Percentiles rank a stretch among this genome's conserved stretches.
These are phyloP conservation scores for Meloidogyne chitwoodi DNA, from an alignment of 1,140 invertebrate genomes.

Conservation along the genomic window DNA sequence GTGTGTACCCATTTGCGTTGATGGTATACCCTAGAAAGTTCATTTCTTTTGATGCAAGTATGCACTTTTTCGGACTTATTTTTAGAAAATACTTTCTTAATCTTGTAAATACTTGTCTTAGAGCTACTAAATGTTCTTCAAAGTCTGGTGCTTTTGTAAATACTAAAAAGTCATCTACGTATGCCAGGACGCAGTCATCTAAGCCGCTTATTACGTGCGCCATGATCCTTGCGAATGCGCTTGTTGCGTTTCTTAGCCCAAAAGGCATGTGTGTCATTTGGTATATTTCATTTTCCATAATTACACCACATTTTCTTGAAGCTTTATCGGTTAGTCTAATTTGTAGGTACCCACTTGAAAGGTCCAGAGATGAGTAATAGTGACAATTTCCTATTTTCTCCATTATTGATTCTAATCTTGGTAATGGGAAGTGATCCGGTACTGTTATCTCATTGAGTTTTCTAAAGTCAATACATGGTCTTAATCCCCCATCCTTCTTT, in stretches of 20 bases:
- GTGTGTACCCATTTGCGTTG: background rate
- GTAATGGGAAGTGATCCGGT: constrained; percentile 2
- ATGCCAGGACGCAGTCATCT: background rate
- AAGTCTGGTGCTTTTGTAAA: background rate
- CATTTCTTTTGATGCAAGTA: background rate
- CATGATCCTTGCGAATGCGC: constrained; percentile 4
- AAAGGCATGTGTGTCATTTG: background rate
- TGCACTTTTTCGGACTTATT: background rate
- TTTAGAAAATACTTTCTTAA: background rate
- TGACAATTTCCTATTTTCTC: constrained; percentile 1
- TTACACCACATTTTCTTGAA: constrained; percentile 12
- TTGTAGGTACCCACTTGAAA: background rate
- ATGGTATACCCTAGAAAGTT: background rate
- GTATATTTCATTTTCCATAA: background rate
- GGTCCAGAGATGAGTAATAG: background rate
- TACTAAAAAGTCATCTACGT: background rate
- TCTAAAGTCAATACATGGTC: constrained; percentile 1
- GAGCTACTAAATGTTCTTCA: background rate
- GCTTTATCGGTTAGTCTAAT: background rate
- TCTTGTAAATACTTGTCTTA: background rate
- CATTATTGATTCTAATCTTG: background rate
- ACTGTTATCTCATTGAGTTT: background rate
- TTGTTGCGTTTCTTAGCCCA: background rate
- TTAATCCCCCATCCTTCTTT: background rate
- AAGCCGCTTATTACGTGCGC: background rate